Base-by-base conservation (phyloP, 2,888 invertebrate genomes). In the Junonia oenone region DNA sequence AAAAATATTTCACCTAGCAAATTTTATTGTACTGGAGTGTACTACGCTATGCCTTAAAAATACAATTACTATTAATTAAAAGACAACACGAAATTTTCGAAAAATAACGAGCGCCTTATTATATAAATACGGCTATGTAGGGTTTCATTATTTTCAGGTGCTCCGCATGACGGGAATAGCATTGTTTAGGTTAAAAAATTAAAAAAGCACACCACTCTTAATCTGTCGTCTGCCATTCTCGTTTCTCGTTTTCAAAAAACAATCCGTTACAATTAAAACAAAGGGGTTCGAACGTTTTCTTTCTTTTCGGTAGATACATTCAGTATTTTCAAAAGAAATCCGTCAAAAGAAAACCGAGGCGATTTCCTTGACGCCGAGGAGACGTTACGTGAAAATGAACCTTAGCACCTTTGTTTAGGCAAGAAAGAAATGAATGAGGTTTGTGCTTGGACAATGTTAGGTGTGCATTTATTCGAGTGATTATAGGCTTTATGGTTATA, bases 311-410 rank as follows among this genome's bases (percentile, higher is more conserved):
- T 72, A 74, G 72, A 40, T 40, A 59, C 59, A 66, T 64, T 66
- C 63, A 63, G 61, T 56, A 56, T 71, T 73, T 73, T 72, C 65
- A 71, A 67, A 70, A 72, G 72, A 69, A 73, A 70, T 72, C 67
- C 68, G 66, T 73, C 70, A 73, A 73, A 75, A 73, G 72, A 73
- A 59, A 73, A 73, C 64, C 68, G 65, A 68, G 66, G 70, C 70
- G 64, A 62, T 58, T 61, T 59, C 52, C 52, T 61, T 48, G 15
- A 47, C 38, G 40, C 45, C 29, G 31, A 47, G 27, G 17, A 33
- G 40, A 55, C 35, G 56, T 31, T 43, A 50, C 38, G 49, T 53
- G 37, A 63, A 61, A 63, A 58, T 58, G 52, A 50, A 53, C 61
- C 56, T 54, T 64, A 53, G 37, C 13, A 19, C 58, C 43, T 53